Percentiles rank a stretch among this genome's conserved stretches.
phyloP scores from a whole-genome alignment of 2,113 vertebrate species.

The Xenopus tropicalis region UCB_Xtro_10.0 CM004445.2:577001-577500 shows the following conservation, averaged over 20 bases:
- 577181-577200: neutral
- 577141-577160: neutral
- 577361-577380: constrained; percentile 57
- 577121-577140: neutral
- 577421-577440: constrained; percentile 52
- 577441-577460: constrained; percentile 46
- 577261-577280: too few relatives aligned
- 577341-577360: constrained; percentile 54
- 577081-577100: too few relatives aligned
- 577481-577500: neutral
- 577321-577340: constrained; percentile 50
- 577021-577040: neutral
- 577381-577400: constrained; percentile 51
- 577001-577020: too few relatives aligned
- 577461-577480: constrained; percentile 39
- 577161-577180: neutral
- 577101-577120: too few relatives aligned
- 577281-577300: neutral
- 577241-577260: neutral
- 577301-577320: constrained; percentile 49
- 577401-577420: constrained; percentile 50
- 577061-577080: too few relatives aligned
- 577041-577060: too few relatives aligned
- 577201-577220: constrained; percentile 53
- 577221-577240: constrained; percentile 60